phyloP scores from a whole-genome alignment of 2,797 vertebrate genomes.

The Triplophysa yarkandensis region DNA sequence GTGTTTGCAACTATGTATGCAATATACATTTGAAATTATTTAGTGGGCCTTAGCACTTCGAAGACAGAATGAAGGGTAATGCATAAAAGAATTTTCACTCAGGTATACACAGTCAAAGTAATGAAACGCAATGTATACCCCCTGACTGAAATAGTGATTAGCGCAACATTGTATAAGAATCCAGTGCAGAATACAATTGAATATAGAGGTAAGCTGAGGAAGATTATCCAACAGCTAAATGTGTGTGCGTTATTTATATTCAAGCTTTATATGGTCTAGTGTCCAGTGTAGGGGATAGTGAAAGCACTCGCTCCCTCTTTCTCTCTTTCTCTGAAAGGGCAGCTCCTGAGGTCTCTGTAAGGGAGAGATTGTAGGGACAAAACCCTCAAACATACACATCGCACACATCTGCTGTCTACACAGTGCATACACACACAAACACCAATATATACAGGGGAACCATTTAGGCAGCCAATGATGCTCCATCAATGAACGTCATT shows the following conservation, averaged over 20 bases:
- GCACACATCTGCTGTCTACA: conserved; percentile 39
- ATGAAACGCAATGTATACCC: conserved; percentile 62
- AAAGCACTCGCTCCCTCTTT: conserved; percentile 78
- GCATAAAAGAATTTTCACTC: conserved; percentile 44
- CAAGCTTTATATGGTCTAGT: conserved; percentile 31
- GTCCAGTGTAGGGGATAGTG: conserved; percentile 66
- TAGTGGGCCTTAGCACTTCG: conserved; percentile 59
- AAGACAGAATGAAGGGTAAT: conserved; percentile 42
- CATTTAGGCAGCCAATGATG: conserved; percentile 29
- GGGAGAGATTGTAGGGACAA: conserved; percentile 76
- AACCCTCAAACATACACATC: conserved; percentile 36
- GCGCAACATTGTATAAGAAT: conserved; percentile 27
- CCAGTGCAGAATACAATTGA: conserved; percentile 12
- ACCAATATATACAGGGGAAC: conserved; percentile 21
- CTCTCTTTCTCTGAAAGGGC: conserved; percentile 73
- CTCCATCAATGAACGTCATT: conserved; percentile 26
- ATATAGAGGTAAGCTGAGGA: conserved; percentile 41
- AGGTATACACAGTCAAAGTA: conserved; percentile 58
- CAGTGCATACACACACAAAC: conserved; percentile 36
- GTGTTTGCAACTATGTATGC: conserved; percentile 39
- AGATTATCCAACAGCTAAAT: conserved; percentile 47
- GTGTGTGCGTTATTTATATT: conserved; percentile 22
- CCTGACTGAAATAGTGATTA: conserved; percentile 22
- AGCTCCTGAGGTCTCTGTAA: conserved; percentile 76
- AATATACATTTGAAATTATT: conserved; percentile 53